Percentiles rank a stretch among this genome's conserved stretches.
These are phyloP conservation scores for Diaphora mendica DNA, from an alignment of 2,888 invertebrate genomes.

Conservation along the genomic window DNA sequence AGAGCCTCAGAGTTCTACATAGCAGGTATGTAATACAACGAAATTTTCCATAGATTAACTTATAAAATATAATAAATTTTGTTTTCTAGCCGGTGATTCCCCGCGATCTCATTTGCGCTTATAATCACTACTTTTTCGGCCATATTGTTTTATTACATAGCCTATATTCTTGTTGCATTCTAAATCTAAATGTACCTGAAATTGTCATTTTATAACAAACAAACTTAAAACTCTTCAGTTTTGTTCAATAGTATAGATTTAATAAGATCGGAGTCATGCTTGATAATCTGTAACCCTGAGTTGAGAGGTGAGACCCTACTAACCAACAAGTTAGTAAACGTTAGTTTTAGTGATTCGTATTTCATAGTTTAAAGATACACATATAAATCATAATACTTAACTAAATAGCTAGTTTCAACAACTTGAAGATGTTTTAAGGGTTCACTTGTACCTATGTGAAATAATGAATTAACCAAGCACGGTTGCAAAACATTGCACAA, in stretches of 20 bases:
- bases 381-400: too few relatives aligned
- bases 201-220: neutral
- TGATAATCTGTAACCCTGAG: neutral
- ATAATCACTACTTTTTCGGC: too few relatives aligned
- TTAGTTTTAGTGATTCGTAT: neutral
- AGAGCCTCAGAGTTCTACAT: constrained; percentile 94
- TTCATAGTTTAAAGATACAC: neutral
- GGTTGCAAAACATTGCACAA: neutral
- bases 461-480: neutral
- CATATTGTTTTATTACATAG: too few relatives aligned
- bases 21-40: constrained; percentile 88
- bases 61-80: too few relatives aligned
- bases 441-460: neutral
- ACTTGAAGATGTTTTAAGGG: neutral
- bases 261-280: neutral
- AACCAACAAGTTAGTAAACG: too few relatives aligned
- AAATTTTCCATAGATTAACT: too few relatives aligned
- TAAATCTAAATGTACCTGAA: too few relatives aligned
- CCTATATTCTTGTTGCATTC: too few relatives aligned
- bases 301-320: too few relatives aligned
- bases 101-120: too few relatives aligned
- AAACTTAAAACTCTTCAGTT: neutral
- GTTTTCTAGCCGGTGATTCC: too few relatives aligned
- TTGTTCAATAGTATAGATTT: neutral
- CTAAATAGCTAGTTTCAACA: neutral